Percentiles rank a stretch among this genome's conserved stretches.
These are phyloP conservation scores for Brachyrhaphis roseni DNA, from an alignment of 2,797 vertebrate species.

Conservation along the genomic window DNA sequence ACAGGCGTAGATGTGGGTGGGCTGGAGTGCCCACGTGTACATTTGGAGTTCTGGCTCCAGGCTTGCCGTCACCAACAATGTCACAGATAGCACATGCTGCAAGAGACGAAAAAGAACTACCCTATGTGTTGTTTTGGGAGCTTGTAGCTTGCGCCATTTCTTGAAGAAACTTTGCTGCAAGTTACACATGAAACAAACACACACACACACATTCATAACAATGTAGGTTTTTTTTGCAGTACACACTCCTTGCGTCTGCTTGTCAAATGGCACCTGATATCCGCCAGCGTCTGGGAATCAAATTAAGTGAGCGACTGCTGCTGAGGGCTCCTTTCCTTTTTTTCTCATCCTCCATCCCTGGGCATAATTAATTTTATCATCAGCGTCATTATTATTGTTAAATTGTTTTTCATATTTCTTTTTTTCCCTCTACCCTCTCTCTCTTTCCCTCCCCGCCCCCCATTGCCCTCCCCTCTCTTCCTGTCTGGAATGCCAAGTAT, in stretches of 20 bases:
- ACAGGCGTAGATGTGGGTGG: slow-evolving; percentile 63
- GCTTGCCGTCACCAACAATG: slow-evolving; percentile 60
- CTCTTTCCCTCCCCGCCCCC: slow-evolving; percentile 16
- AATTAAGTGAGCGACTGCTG: slow-evolving; percentile 91
- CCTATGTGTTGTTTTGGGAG: slow-evolving; percentile 52
- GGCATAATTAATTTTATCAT: slow-evolving; percentile 87
- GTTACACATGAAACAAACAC: slow-evolving; percentile 32
- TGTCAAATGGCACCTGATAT: slow-evolving; percentile 80
- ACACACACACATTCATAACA: slow-evolving; percentile 23
- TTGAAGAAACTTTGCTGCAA: slow-evolving; percentile 46
- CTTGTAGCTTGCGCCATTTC: slow-evolving; percentile 52
- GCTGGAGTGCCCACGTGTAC: slow-evolving; percentile 59
- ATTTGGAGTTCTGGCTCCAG: slow-evolving; percentile 59
- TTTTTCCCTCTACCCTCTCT: slow-evolving; percentile 30
- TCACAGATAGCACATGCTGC: slow-evolving; percentile 57
- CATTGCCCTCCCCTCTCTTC: slow-evolving; percentile 56
- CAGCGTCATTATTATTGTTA: slow-evolving; percentile 87
- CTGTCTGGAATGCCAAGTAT: slow-evolving; percentile 94
- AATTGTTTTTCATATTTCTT: slow-evolving; percentile 86
- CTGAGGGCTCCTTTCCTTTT: slow-evolving; percentile 67
- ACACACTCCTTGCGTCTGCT: slow-evolving; percentile 73
- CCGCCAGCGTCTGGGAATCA: slow-evolving; percentile 90
- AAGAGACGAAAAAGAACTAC: slow-evolving; percentile 48
- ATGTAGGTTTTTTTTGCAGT: slow-evolving; percentile 57
- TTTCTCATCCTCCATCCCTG: slow-evolving; percentile 74